These are phyloP conservation scores for Cryptosula pallasiana DNA, from an alignment of 2,888 invertebrate species.

Conservation along the genomic window DNA sequence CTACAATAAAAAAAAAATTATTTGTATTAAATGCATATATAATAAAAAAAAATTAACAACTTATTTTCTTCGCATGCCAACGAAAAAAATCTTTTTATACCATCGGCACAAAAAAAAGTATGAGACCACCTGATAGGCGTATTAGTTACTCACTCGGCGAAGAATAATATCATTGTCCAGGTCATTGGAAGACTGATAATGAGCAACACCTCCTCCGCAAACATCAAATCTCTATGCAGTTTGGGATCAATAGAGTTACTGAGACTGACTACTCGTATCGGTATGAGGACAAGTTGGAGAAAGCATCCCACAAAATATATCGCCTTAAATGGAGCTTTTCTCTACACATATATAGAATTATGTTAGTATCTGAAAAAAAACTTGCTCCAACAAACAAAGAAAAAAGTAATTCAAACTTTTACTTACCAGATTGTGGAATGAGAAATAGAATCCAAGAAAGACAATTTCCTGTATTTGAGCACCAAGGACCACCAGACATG, in stretches of 20 bases:
- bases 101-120: too few species aligned
- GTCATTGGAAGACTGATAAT: slow-evolving; percentile 88
- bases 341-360: too few species aligned
- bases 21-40: background rate
- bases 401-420: too few species aligned
- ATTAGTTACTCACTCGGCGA: slow-evolving; percentile 84
- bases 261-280: slow-evolving; percentile 60
- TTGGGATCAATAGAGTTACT: background rate
- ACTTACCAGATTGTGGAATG: background rate
- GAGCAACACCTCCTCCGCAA: slow-evolving; percentile 78
- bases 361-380: too few species aligned
- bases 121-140: too few species aligned
- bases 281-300: slow-evolving; percentile 80
- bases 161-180: slow-evolving; percentile 97
- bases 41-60: too few species aligned
- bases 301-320: slow-evolving; percentile 88
- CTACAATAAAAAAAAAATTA: background rate
- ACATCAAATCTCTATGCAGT: slow-evolving; percentile 58
- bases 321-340: slow-evolving; percentile 87
- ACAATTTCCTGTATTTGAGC: background rate
- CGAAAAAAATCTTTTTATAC: too few species aligned
- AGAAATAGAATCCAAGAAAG: background rate
- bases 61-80: too few species aligned
- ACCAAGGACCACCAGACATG: background rate
- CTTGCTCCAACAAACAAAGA: too few species aligned